These are phyloP conservation scores for Spilosoma lubricipeda DNA, from an alignment of 2,888 invertebrate genomes.

Conservation along the genomic window DNA sequence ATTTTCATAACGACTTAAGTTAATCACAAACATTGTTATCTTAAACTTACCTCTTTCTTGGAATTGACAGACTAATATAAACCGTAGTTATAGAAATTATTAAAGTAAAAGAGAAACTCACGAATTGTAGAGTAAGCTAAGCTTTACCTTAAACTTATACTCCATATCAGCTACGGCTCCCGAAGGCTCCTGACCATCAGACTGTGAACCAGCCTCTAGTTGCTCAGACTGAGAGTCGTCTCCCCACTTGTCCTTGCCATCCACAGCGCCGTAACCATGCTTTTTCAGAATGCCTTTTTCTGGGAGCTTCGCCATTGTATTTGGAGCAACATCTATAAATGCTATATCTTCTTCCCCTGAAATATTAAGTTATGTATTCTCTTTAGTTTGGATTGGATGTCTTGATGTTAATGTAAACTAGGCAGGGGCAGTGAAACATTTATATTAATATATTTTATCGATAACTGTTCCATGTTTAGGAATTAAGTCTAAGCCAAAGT, in stretches of 20 bases:
- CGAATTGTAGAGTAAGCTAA: too few relatives aligned
- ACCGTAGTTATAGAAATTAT: neutral
- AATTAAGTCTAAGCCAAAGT: too few relatives aligned
- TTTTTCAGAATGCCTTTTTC: conserved; percentile 98
- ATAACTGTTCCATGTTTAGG: too few relatives aligned
- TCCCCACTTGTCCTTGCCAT: conserved; percentile 91
- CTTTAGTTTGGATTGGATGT: neutral
- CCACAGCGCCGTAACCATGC: conserved; percentile 91
- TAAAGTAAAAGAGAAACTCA: neutral
- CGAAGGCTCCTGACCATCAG: conserved; percentile 89
- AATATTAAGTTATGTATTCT: conserved; percentile 46
- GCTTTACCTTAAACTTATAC: conserved; percentile 90
- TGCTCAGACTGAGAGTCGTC: conserved; percentile 91
- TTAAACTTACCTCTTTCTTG: neutral
- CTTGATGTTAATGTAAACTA: neutral
- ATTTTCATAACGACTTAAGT: neutral
- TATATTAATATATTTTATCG: too few relatives aligned
- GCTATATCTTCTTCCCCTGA: conserved; percentile 93
- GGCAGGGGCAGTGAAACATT: neutral
- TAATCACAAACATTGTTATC: too few relatives aligned
- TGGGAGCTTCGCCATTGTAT: conserved; percentile 91
- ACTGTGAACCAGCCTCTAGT: conserved; percentile 89
- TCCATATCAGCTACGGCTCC: conserved; percentile 92
- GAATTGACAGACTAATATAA: neutral
- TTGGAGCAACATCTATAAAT: conserved; percentile 92